These are phyloP conservation scores for Stenodema calcarata DNA, from an alignment of 2,888 invertebrate species.

Conservation along the genomic window DNA sequence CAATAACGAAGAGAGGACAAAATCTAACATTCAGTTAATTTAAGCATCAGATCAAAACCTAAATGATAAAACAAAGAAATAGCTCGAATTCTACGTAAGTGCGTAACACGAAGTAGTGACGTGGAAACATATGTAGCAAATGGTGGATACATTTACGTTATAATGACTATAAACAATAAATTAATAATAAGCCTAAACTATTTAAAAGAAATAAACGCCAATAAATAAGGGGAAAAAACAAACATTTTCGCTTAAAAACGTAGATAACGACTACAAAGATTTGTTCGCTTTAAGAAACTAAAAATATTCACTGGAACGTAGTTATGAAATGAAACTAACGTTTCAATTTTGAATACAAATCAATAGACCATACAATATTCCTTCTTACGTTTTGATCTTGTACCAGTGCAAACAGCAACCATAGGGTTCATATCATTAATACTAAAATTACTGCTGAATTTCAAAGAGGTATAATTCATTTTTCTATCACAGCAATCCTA, in stretches of 20 bases:
- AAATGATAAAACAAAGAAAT: not conserved
- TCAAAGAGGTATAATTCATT: not conserved
- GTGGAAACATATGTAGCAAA: not conserved
- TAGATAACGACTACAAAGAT: not conserved
- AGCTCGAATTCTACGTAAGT: not conserved
- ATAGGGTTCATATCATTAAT: not conserved
- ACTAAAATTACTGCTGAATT: not conserved
- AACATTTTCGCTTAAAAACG: not conserved
- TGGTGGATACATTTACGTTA: not conserved
- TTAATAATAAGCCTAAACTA: not conserved
- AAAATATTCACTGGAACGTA: not conserved
- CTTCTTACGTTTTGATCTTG: not conserved
- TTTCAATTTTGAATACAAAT: not conserved
- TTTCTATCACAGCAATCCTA: slow-evolving; percentile 14
- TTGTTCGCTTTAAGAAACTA: not conserved
- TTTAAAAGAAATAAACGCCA: not conserved
- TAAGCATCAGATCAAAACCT: not conserved
- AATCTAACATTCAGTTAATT: not conserved
- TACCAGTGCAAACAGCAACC: slow-evolving; percentile 5
- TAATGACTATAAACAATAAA: not conserved
- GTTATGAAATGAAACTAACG: not conserved
- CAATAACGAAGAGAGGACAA: too few relatives aligned
- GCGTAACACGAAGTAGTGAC: not conserved
- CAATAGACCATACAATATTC: not conserved
- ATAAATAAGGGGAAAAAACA: not conserved